Evolutionary conservation across 2,888 invertebrate genomes (phyloP), one percentile per base, ranked within the genome.

Genomic region (Parnassius smintheus): DNA sequence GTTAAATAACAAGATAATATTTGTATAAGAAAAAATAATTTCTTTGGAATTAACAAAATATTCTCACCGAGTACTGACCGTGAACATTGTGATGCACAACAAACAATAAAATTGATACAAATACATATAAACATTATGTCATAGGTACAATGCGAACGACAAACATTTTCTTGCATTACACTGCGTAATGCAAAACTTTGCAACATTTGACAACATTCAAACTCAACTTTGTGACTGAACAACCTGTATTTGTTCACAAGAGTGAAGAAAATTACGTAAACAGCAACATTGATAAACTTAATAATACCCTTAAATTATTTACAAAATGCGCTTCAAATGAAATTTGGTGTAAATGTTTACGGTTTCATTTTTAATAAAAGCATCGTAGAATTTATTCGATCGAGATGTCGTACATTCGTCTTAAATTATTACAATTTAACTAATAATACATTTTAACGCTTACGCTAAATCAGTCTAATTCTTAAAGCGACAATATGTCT

Each of bases 401-500:
- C 83, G 83, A 75, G 79, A 74, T 79, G 76, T 85, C 82, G 83
- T 81, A 80, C 71, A 75, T 80, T 82, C 81, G 84, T 74, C 81
- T 82, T 86, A 49, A 86, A 70, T 75, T 66, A 76, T 85, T 84
- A 85, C 75, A 84, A 81, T 81, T 86, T 81, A 86, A 85, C 85
- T 88, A 90, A 87, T 78, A 87, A 83, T 86, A 89, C 81, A 82
- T 80, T 84, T 83, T 81, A 90, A 89, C 87, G 88, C 91, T 91
- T 91, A 91, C 77, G 85, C 88, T 91, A 90, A 91, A 91, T 91
- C 91, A 91, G 91, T 91, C 91, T 91, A 91, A 89, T 90, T 88
- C 91, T 91, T 91, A 91, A 87, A 90, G 89, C 88, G 89, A 91
- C 85, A 86, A 84, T 76, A 85, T 82, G 85, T 89, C 88, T 88